phyloP scores from a whole-genome alignment of 2,113 vertebrate species.

The Protomyctophum bolini region DNA sequence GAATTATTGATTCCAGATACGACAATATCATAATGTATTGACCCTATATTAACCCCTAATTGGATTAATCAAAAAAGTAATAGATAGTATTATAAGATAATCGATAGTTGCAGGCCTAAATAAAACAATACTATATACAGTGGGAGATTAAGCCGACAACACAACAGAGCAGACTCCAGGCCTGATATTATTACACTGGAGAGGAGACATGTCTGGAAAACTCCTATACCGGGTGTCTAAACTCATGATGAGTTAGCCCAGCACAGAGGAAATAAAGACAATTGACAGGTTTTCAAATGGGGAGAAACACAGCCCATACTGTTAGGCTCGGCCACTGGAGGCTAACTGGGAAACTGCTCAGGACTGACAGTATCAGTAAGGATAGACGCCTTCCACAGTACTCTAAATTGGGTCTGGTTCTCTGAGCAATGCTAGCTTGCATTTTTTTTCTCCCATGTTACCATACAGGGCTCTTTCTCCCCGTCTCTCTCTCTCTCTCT shows the following conservation, averaged over 20 bases:
- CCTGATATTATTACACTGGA: too few relatives aligned
- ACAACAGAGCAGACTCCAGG: conserved; percentile 21
- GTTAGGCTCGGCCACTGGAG: conserved; percentile 35
- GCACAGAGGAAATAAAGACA: conserved; percentile 37
- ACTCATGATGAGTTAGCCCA: conserved; percentile 33
- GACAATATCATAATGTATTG: too few relatives aligned
- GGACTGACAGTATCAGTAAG: conserved; percentile 34
- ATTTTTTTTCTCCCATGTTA: conserved; percentile 35
- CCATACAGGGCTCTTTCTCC: conserved; percentile 26
- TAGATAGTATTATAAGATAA: too few relatives aligned
- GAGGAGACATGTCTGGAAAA: too few relatives aligned
- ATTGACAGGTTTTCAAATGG: conserved; percentile 50
- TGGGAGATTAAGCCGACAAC: not conserved
- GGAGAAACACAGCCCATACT: conserved; percentile 26
- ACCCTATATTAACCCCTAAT: too few relatives aligned
- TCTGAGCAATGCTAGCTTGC: conserved; percentile 20
- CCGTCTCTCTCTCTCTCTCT: conserved; percentile 36
- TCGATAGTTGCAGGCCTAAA: too few relatives aligned
- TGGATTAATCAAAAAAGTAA: too few relatives aligned
- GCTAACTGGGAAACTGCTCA: conserved; percentile 23
- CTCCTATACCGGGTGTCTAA: not conserved
- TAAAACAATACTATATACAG: too few relatives aligned
- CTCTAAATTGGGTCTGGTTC: conserved; percentile 46
- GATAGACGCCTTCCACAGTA: conserved; percentile 30
- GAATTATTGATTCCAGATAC: too few relatives aligned